Percentiles rank a stretch among this genome's conserved stretches.
These are phyloP conservation scores for Monochamus saltuarius DNA, from an alignment of 1,140 invertebrate species.

Conservation along the genomic window DNA sequence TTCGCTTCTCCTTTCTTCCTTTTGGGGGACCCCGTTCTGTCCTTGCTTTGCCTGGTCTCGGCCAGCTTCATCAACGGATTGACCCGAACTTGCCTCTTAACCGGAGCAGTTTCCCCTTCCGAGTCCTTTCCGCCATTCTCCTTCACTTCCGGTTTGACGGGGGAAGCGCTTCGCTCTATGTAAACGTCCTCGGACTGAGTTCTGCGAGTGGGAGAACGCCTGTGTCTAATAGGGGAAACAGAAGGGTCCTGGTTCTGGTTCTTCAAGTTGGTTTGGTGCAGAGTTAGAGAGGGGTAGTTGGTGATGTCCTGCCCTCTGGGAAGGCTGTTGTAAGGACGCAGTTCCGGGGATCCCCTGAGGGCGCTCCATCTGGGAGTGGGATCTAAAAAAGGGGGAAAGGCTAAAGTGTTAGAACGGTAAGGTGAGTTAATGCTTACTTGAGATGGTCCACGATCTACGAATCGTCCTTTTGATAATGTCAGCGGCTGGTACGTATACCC, in stretches of 20 bases:
- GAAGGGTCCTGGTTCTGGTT: slow-evolving; percentile 14
- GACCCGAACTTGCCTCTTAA: slow-evolving; percentile 24
- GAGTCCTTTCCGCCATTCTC: neutral
- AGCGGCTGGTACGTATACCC: slow-evolving; percentile 60
- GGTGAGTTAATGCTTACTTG: slow-evolving; percentile 55
- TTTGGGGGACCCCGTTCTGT: slow-evolving; percentile 19
- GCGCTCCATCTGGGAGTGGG: slow-evolving; percentile 59
- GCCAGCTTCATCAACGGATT: slow-evolving; percentile 38
- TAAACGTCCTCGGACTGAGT: slow-evolving; percentile 41
- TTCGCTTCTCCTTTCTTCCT: slow-evolving; percentile 14
- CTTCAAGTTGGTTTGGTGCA: slow-evolving; percentile 33
- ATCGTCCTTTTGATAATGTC: slow-evolving; percentile 68
- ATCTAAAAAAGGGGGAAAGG: slow-evolving; percentile 43
- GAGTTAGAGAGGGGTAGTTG: slow-evolving; percentile 46
- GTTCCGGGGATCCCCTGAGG: slow-evolving; percentile 56
- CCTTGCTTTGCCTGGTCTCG: slow-evolving; percentile 18
- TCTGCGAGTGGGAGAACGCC: slow-evolving; percentile 34
- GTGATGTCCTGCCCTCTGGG: slow-evolving; percentile 51
- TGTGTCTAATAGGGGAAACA: neutral
- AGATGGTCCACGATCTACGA: slow-evolving; percentile 69
- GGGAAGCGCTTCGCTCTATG: slow-evolving; percentile 8
- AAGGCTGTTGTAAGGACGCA: slow-evolving; percentile 60
- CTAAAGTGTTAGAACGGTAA: neutral
- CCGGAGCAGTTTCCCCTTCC: neutral
- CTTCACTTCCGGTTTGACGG: slow-evolving; percentile 8